Evolutionary conservation across 2,113 vertebrate genomes (phyloP).

Genomic region (Myrmecophaga tridactyla): DNA sequence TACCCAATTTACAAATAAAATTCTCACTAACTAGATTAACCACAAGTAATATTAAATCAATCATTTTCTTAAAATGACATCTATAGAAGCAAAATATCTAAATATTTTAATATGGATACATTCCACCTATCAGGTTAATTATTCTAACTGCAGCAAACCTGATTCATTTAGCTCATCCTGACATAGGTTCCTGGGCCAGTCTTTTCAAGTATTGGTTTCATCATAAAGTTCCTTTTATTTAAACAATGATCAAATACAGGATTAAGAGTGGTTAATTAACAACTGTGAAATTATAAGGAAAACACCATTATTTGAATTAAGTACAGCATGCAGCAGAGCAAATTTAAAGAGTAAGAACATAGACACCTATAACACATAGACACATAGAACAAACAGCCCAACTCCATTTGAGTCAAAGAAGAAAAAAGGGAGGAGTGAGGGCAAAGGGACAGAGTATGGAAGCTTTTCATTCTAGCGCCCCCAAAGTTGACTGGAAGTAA

Average conservation of each 20-base stretch:
- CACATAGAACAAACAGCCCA: neutral
- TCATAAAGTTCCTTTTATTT: neutral
- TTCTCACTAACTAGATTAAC: neutral
- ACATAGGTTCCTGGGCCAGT: no score
- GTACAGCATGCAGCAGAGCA: neutral
- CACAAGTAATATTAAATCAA: neutral
- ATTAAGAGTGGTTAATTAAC: neutral
- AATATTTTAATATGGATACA: no score
- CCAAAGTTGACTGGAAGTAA: conserved; percentile 57
- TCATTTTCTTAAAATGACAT: no score
- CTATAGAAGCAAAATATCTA: no score
- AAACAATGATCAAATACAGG: neutral
- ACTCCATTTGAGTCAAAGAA: conserved; percentile 39
- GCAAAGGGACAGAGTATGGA: neutral
- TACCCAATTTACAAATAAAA: no score
- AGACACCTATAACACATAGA: neutral
- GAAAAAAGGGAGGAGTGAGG: neutral
- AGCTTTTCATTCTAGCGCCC: conserved; percentile 42
- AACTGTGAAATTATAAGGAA: neutral
- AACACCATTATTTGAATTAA: neutral
- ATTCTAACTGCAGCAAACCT: no score
- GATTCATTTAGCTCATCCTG: no score
- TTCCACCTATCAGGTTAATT: no score
- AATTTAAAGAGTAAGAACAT: conserved; percentile 39
- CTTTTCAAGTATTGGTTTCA: no score